A percentile compares a stretch with the other conserved stretches of the same genome.
phyloP scores from a whole-genome alignment of 2,888 invertebrate genomes.

The Xestia rhomboidea region DNA sequence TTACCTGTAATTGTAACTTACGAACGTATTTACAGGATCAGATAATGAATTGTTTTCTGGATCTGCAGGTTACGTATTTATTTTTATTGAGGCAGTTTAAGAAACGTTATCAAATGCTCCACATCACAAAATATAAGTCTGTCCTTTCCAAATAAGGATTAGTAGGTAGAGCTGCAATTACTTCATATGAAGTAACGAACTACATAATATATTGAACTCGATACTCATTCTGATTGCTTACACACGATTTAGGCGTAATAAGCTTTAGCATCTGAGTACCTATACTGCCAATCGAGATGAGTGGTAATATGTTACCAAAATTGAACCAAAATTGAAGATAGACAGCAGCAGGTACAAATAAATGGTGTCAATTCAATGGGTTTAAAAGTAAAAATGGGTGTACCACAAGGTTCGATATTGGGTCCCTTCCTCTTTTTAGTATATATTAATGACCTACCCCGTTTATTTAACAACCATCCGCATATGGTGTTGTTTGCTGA shows the following conservation, averaged over 20 bases:
- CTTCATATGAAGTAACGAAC: slow-evolving; percentile 23
- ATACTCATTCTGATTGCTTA: slow-evolving; percentile 29
- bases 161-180: slow-evolving; percentile 13
- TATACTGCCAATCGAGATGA: not conserved
- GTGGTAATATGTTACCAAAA: not conserved
- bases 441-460: no score
- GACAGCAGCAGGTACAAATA: no score
- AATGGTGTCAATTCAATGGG: no score
- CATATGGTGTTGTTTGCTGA: no score
- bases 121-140: not conserved
- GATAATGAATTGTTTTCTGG: not conserved
- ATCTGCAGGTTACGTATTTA: not conserved
- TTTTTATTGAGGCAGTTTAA: not conserved
- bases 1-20: not conserved
- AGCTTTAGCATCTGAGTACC: not conserved
- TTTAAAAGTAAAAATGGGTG: no score
- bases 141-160: slow-evolving; percentile 6
- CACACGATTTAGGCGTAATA: slow-evolving; percentile 14
- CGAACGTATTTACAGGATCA: not conserved
- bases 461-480: no score
- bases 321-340: no score
- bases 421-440: no score
- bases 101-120: not conserved
- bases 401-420: no score
- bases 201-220: slow-evolving; percentile 21